These are phyloP conservation scores for Callionymus lyra DNA, from an alignment of 2,113 vertebrate species.

Conservation along the genomic window DNA sequence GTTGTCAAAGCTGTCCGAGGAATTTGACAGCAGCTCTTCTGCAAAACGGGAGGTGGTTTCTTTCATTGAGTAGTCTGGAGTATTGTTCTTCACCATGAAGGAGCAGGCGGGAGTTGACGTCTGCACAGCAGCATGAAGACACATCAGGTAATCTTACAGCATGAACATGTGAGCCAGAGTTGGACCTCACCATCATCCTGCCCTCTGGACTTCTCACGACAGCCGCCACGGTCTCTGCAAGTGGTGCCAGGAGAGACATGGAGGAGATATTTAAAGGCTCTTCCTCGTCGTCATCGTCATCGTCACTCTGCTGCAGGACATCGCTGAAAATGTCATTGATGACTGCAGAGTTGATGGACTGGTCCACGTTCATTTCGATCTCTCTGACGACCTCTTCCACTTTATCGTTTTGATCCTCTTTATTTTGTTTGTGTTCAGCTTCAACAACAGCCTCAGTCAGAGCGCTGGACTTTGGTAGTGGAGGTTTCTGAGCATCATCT, in stretches of 20 bases:
- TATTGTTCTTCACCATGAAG: conserved; percentile 53
- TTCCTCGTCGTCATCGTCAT: conserved; percentile 49
- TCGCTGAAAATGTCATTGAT: conserved; percentile 85
- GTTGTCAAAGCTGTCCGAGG: conserved; percentile 66
- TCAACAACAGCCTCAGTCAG: conserved; percentile 26
- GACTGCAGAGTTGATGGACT: conserved; percentile 78
- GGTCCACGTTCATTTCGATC: conserved; percentile 63
- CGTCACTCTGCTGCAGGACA: conserved; percentile 68
- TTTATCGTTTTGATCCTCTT: conserved; percentile 29
- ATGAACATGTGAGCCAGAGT: background rate
- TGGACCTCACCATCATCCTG: conserved; percentile 48
- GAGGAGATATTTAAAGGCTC: conserved; percentile 91
- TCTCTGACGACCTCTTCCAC: conserved; percentile 38
- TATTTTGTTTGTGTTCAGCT: conserved; percentile 1
- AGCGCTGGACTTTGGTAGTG: conserved; percentile 40
- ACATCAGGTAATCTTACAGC: background rate
- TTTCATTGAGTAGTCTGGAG: conserved; percentile 57
- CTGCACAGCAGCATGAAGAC: conserved; percentile 25
- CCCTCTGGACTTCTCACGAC: conserved; percentile 73
- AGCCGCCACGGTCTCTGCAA: conserved; percentile 84
- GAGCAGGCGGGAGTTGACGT: conserved; percentile 71
- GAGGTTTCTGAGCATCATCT: conserved; percentile 9
- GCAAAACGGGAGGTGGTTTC: conserved; percentile 73
- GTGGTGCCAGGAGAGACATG: conserved; percentile 89
- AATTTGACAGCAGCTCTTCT: conserved; percentile 57